A percentile compares a stretch with the other conserved stretches of the same genome.
Conservation (phyloP, 2,888 invertebrate genomes). For the Chaetogeoica ovagalla region DNA sequence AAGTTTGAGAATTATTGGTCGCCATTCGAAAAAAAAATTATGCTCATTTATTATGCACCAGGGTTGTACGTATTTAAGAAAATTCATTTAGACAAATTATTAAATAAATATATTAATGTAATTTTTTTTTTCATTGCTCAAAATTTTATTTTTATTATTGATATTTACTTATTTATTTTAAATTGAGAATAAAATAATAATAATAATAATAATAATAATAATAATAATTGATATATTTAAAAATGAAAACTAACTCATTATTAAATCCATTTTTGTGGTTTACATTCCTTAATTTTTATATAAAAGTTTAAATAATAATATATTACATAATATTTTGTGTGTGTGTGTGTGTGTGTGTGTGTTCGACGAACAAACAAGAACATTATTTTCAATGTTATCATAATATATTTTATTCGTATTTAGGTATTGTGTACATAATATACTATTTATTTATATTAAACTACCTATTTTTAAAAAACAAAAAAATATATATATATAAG, state of each 20-base stretch:
- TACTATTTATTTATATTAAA: slow-evolving; percentile 47
- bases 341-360: background rate
- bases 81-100: slow-evolving; percentile 32
- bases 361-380: slow-evolving; percentile 25
- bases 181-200: slow-evolving; percentile 36
- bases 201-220: background rate
- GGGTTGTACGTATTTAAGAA: slow-evolving; percentile 48
- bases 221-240: background rate
- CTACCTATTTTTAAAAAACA: slow-evolving; percentile 19
- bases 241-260: slow-evolving; percentile 17
- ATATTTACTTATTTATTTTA: slow-evolving; percentile 28
- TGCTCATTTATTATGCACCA: slow-evolving; percentile 47
- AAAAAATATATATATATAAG: slow-evolving; percentile 20
- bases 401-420: slow-evolving; percentile 31
- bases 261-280: slow-evolving; percentile 40
- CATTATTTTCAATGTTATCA: slow-evolving; percentile 29
- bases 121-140: slow-evolving; percentile 37
- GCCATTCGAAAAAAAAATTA: background rate
- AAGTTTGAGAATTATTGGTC: background rate
- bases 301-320: slow-evolving; percentile 21
- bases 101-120: background rate
- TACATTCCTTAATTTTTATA: slow-evolving; percentile 52
- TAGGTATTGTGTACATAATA: slow-evolving; percentile 26
- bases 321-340: slow-evolving; percentile 31
- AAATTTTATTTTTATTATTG: slow-evolving; percentile 38